These are phyloP conservation scores for Lota lota DNA, from an alignment of 2,113 vertebrate species.

Conservation along the genomic window DNA sequence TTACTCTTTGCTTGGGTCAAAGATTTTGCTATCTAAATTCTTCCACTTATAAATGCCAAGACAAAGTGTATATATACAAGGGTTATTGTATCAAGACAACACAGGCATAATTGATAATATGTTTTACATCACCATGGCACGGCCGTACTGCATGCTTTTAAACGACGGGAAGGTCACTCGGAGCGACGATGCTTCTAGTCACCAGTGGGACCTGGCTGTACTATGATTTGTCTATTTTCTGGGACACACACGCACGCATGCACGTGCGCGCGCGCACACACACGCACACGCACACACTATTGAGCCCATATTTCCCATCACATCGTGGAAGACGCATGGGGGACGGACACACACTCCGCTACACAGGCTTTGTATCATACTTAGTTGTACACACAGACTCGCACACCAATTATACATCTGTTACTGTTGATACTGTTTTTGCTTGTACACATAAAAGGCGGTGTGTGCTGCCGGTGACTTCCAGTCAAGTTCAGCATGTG, in stretches of 20 bases:
- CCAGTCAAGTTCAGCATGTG: constrained; percentile 10
- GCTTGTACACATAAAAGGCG: not conserved
- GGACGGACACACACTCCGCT: not conserved
- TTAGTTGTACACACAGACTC: not conserved
- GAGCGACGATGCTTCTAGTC: not conserved
- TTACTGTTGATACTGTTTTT: not conserved
- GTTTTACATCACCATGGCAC: not conserved
- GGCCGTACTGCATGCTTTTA: too few relatives aligned
- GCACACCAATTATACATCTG: not conserved
- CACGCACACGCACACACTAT: not conserved
- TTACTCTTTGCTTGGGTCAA: not conserved
- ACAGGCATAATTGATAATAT: not conserved
- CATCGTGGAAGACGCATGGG: not conserved
- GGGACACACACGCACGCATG: constrained; percentile 10
- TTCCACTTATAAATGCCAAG: too few relatives aligned
- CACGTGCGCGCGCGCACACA: not conserved
- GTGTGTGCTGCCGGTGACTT: constrained; percentile 1
- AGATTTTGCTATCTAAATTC: too few relatives aligned
- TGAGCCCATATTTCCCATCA: not conserved
- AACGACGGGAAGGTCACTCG: not conserved
- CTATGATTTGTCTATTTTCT: constrained; percentile 6
- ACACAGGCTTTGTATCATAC: not conserved
- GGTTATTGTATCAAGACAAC: too few relatives aligned
- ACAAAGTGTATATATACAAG: too few relatives aligned
- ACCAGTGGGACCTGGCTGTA: not conserved